Base-by-base conservation (phyloP, 2,888 invertebrate species). In the Neocrepidodera transversa region DNA sequence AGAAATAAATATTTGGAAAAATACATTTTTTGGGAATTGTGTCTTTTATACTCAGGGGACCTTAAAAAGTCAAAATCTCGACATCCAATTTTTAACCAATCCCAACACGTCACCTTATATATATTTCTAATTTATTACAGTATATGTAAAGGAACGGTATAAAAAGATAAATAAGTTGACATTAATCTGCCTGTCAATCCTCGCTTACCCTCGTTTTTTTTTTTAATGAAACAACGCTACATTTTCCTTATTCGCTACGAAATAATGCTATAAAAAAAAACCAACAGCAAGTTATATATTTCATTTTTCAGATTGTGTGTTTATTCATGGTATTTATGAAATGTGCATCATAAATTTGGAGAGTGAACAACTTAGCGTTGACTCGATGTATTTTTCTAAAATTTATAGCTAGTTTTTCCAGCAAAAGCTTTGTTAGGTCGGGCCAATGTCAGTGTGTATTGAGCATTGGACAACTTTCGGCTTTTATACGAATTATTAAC, bases 291-390 rank as follows among this genome's bases (percentile, higher is more conserved):
- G 55, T 32, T n/a, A n/a, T 32, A 57, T 60, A 60, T 60, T 55
- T 60, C 55, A 48, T 38, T 50, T 45, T 43, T 50, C 50, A 54
- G 55, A 51, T 60, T 55, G 55, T 54, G n/a, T n/a, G 55, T 60
- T 60, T 55, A 60, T 60, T 60, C 60, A 50, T 30, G 28, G 55
- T 55, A 60, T 51, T 60, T 55, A 54, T 51, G 51, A 43, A 60
- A 55, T 55, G 55, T 30, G 30, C 45, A 36, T 45, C 50, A 55
- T 60, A 60, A 60, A 60, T 60, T 55, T 36, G 13, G 20, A 43
- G 50, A 32, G 28, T 45, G 18, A 60, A 55, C 60, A 60, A 60
- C 55, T 60, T 60, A 60, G 45, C 50, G 60, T 60, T 60, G 55
- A 55, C 52, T 60, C 58, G 28, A 43, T 35, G 58, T 58, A 48